These are phyloP conservation scores for Petrophora chlorosata DNA, from an alignment of 2,888 invertebrate species.

Conservation along the genomic window DNA sequence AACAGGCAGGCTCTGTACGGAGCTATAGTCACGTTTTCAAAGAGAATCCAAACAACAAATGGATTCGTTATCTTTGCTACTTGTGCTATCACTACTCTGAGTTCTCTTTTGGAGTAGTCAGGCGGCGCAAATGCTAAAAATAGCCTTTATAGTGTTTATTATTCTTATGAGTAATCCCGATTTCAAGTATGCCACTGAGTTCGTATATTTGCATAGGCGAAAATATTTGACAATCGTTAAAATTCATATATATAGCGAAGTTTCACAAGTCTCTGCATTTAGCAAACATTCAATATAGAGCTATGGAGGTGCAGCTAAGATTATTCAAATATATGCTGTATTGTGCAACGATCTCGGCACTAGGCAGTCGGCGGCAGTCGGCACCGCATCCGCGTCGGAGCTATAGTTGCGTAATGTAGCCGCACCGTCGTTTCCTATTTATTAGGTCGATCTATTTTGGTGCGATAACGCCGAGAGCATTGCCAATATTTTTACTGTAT, in stretches of 20 bases:
- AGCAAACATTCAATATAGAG: constrained; percentile 15
- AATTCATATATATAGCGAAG: neutral
- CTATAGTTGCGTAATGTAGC: constrained; percentile 60
- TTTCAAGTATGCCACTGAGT: neutral
- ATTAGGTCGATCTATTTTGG: constrained; percentile 76
- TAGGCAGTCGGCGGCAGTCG: constrained; percentile 7
- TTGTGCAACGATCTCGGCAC: constrained; percentile 58
- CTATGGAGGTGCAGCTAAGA: constrained; percentile 25
- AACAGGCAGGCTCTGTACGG: neutral
- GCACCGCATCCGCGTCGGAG: constrained; percentile 56
- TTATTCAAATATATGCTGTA: constrained; percentile 46
- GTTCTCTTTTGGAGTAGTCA: too few relatives aligned
- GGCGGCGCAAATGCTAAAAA: neutral
- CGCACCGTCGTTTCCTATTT: constrained; percentile 64
- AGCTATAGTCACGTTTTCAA: neutral
- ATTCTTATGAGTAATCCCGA: neutral
- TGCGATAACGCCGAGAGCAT: constrained; percentile 55
- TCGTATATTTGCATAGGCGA: neutral
- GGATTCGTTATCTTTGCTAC: too few relatives aligned
- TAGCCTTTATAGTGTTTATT: too few relatives aligned
- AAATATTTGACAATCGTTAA: constrained; percentile 1
- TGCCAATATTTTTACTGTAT: constrained; percentile 61
- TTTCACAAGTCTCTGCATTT: constrained; percentile 13
- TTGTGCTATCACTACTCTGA: too few relatives aligned
- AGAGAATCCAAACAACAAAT: too few relatives aligned